These are phyloP conservation scores for Melangyna quadrimaculata DNA, from an alignment of 2,888 invertebrate species.

Conservation along the genomic window DNA sequence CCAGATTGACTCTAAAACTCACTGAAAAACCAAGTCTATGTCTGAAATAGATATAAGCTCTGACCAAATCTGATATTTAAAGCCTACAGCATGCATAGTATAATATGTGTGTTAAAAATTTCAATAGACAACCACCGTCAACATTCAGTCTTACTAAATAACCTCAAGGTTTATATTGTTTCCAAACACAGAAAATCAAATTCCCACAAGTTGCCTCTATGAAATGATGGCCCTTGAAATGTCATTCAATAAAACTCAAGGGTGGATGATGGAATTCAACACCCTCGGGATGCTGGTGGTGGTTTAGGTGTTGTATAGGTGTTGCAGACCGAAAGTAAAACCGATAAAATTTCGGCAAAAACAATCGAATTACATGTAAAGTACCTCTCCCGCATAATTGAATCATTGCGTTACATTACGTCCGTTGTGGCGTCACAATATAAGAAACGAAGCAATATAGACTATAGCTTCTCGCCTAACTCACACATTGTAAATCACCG, in stretches of 20 bases:
- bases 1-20: too few species aligned
- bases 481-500: conserved; percentile 65
- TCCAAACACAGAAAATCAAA: neutral
- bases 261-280: neutral
- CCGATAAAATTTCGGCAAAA: conserved; percentile 30
- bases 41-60: too few species aligned
- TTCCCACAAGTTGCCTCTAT: neutral
- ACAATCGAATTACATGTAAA: conserved; percentile 59
- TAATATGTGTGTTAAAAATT: too few species aligned
- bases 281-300: neutral
- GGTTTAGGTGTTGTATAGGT: neutral
- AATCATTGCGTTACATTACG: conserved; percentile 66
- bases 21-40: too few species aligned
- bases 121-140: neutral
- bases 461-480: conserved; percentile 34
- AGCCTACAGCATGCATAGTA: too few species aligned
- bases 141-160: neutral
- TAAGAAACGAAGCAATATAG: conserved; percentile 16
- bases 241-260: neutral
- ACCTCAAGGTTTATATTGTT: neutral
- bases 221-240: neutral
- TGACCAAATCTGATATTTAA: too few species aligned
- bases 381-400: conserved; percentile 63
- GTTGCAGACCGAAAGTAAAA: conserved; percentile 1
- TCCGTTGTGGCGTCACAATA: conserved; percentile 35